Conservation (phyloP, 2,113 vertebrate species). For the Malaclemys terrapin region DNA sequence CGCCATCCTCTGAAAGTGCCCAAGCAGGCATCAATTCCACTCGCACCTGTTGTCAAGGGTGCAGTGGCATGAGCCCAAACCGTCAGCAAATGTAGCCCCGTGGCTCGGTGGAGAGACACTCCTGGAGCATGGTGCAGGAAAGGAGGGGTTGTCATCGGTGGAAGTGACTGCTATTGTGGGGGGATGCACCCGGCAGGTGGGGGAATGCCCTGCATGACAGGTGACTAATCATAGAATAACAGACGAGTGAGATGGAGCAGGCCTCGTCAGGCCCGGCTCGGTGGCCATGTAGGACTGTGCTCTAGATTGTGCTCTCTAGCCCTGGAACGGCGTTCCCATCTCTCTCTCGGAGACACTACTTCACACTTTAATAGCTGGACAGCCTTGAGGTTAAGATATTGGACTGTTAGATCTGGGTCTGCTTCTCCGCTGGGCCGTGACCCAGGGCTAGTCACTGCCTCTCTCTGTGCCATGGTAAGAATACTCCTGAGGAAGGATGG, state of each 20-base stretch:
- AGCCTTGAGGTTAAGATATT: too few relatives aligned
- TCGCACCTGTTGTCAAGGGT: not conserved
- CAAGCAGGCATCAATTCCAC: not conserved
- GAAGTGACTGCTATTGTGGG: not conserved
- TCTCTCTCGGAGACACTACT: too few relatives aligned
- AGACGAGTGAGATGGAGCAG: not conserved
- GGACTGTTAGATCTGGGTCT: too few relatives aligned
- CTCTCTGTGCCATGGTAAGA: too few relatives aligned
- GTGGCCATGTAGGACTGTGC: not conserved
- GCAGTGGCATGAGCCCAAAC: not conserved
- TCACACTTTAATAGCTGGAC: too few relatives aligned
- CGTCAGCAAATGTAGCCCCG: not conserved
- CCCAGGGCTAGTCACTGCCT: too few relatives aligned
- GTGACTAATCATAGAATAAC: not conserved
- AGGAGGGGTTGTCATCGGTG: not conserved
- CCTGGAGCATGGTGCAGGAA: not conserved
- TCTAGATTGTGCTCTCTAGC: too few relatives aligned
- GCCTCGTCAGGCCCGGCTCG: not conserved
- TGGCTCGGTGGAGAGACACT: too few relatives aligned
- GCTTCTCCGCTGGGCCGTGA: too few relatives aligned
- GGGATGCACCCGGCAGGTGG: not conserved
- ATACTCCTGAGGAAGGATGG: too few relatives aligned
- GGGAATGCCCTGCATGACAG: not conserved
- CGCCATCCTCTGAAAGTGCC: not conserved
- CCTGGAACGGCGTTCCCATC: too few relatives aligned